A percentile compares a stretch with the other conserved stretches of the same genome.
Evolutionary conservation across 37 sponge, comb jelly and placozoan species (phyloP).

Genomic region (Agelas oroides): DNA sequence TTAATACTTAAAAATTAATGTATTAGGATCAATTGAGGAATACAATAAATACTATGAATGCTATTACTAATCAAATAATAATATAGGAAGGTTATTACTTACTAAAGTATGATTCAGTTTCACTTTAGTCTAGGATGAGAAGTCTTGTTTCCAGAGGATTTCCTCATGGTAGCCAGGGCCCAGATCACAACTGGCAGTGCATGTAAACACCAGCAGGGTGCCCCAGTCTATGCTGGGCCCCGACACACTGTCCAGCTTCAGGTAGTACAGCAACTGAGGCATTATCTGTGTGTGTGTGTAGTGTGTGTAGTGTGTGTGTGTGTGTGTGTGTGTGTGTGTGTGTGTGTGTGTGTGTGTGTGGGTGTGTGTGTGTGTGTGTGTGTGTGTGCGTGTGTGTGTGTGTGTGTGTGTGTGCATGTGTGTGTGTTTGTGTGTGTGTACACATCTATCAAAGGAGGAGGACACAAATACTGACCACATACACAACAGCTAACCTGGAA

Average conservation of each 20-base stretch:
- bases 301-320: not conserved
- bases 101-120: no score
- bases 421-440: not conserved
- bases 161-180: conserved; percentile 65
- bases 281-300: conserved; percentile 55
- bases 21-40: no score
- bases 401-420: no score
- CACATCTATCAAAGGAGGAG: no score
- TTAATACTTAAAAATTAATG: no score
- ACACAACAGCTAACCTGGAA: conserved; percentile 68
- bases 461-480: no score
- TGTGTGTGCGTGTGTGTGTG: not conserved
- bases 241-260: conserved; percentile 70
- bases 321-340: not conserved
- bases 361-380: not conserved
- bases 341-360: not conserved
- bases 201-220: conserved; percentile 85
- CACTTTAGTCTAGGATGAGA: conserved; percentile 1
- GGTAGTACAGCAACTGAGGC: conserved; percentile 86
- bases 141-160: conserved; percentile 82
- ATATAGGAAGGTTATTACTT: no score
- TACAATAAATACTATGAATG: no score
- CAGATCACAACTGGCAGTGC: conserved; percentile 45
- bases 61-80: no score
- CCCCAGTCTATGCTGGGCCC: conserved; percentile 84